Evolutionary conservation across 2,797 vertebrate species (phyloP).

Genomic region (Hephaestus fuliginosus): DNA sequence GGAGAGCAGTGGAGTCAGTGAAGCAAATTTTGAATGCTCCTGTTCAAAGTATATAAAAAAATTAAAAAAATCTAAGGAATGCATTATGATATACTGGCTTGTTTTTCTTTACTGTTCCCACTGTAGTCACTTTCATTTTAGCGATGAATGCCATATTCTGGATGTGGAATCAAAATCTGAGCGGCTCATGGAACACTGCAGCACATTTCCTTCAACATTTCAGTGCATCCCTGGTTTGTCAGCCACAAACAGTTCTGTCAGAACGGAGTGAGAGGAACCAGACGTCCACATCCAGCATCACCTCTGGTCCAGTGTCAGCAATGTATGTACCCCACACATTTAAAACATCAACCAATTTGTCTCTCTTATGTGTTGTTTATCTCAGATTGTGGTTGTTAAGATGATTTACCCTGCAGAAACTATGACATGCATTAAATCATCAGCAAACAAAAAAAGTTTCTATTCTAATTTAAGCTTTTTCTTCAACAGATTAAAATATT

Average conservation of each 20-base stretch:
- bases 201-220: neutral
- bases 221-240: neutral
- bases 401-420: slow-evolving; percentile 6
- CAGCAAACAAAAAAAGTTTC: neutral
- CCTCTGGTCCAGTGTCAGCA: neutral
- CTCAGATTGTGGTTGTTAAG: slow-evolving; percentile 9
- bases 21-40: neutral
- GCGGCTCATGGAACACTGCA: neutral
- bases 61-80: no score
- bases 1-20: neutral
- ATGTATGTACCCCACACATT: neutral
- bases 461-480: neutral
- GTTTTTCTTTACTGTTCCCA: neutral
- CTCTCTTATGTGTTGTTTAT: slow-evolving; percentile 13
- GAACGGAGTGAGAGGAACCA: neutral
- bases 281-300: neutral
- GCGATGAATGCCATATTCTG: neutral
- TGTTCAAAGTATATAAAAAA: neutral
- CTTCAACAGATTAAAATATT: neutral
- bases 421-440: neutral
- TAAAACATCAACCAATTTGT: slow-evolving; percentile 18
- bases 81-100: neutral
- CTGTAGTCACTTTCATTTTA: slow-evolving; percentile 12
- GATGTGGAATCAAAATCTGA: neutral
- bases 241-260: neutral